These are phyloP conservation scores for Carcina quercana DNA, from an alignment of 2,888 invertebrate genomes.

Conservation along the genomic window DNA sequence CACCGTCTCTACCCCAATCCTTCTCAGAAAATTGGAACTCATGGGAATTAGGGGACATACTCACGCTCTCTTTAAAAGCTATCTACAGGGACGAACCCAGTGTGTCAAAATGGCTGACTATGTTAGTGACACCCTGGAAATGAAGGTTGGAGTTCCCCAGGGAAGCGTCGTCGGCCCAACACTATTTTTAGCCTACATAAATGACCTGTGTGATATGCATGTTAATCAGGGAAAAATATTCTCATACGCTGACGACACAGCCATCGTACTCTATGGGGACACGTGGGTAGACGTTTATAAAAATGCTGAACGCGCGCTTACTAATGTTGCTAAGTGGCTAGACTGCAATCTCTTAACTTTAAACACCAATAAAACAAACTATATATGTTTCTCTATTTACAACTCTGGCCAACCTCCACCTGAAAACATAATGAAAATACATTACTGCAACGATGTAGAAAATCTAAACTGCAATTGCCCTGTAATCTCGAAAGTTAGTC, in stretches of 20 bases:
- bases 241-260: conserved; percentile 14
- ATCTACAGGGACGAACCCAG: background rate
- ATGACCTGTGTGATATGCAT: conserved; percentile 6
- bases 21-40: background rate
- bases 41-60: background rate
- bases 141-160: background rate
- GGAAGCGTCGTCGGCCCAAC: background rate
- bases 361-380: conserved; percentile 9
- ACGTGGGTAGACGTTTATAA: conserved; percentile 6
- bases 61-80: background rate
- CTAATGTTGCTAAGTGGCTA: conserved; percentile 6
- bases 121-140: background rate
- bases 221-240: conserved; percentile 7
- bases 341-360: conserved; percentile 11
- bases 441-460: background rate
- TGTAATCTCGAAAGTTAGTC: conserved; percentile 1
- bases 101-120: background rate
- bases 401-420: background rate
- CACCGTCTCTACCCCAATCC: no score
- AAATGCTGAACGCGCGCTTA: conserved; percentile 6
- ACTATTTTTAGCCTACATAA: conserved; percentile 12
- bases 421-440: background rate
- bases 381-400: background rate
- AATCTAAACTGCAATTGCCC: conserved; percentile 2
- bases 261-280: conserved; percentile 5